These are phyloP conservation scores for Galaxias olidus DNA, from an alignment of 2,797 vertebrate species.

Conservation along the genomic window DNA sequence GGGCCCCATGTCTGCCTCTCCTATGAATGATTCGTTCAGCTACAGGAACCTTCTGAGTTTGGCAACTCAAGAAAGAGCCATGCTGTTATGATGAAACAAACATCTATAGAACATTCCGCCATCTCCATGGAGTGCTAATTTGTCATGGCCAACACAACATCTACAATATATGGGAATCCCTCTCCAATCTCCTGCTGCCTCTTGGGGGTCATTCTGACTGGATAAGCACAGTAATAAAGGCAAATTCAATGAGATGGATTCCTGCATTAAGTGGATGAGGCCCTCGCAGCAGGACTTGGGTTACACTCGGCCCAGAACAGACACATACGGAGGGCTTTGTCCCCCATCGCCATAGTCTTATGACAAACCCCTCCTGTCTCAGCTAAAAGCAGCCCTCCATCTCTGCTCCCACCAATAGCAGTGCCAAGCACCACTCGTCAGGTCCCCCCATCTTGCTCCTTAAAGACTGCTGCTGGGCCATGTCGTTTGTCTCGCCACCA, in stretches of 20 bases:
- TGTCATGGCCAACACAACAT: slow-evolving; percentile 72
- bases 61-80: slow-evolving; percentile 70
- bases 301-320: slow-evolving; percentile 62
- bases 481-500: neutral
- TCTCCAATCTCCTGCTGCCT: slow-evolving; percentile 60
- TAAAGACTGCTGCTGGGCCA: neutral
- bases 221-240: slow-evolving; percentile 69
- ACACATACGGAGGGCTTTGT: slow-evolving; percentile 65
- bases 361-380: slow-evolving; percentile 39
- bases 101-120: slow-evolving; percentile 60
- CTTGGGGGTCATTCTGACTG: slow-evolving; percentile 66
- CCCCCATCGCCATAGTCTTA: slow-evolving; percentile 53
- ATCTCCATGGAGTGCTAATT: slow-evolving; percentile 73
- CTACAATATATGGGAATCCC: slow-evolving; percentile 58
- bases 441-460: neutral
- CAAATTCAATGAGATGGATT: slow-evolving; percentile 71
- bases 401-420: slow-evolving; percentile 15
- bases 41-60: slow-evolving; percentile 43
- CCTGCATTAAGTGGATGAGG: slow-evolving; percentile 76
- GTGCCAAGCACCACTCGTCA: slow-evolving; percentile 21
- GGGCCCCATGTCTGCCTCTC: slow-evolving; percentile 36
- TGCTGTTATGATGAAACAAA: slow-evolving; percentile 72
- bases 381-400: slow-evolving; percentile 29
- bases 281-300: slow-evolving; percentile 68
- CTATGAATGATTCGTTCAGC: slow-evolving; percentile 57